Evolutionary conservation across 2,888 invertebrate species (phyloP).

Genomic region (Tetragnatha montana): DNA sequence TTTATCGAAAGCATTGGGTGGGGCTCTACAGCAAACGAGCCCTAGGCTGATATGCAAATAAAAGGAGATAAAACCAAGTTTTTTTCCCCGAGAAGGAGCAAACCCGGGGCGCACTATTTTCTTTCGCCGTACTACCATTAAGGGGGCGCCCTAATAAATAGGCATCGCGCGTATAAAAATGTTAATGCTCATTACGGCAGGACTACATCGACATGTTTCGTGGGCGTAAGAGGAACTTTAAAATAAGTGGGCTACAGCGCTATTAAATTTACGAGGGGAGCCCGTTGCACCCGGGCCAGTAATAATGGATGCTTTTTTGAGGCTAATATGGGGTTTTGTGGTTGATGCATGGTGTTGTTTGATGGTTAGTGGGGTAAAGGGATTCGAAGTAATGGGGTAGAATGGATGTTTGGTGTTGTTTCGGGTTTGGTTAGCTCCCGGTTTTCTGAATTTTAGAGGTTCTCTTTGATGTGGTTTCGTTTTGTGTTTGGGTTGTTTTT

Average conservation of each 20-base stretch:
- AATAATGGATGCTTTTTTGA: not conserved
- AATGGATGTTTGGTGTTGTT: not conserved
- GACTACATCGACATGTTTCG: constrained; percentile 3
- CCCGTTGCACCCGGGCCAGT: not conserved
- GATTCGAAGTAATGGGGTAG: not conserved
- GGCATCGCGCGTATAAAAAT: constrained; percentile 17
- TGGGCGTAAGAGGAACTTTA: constrained; percentile 7
- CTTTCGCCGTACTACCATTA: constrained; percentile 7
- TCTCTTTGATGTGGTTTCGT: no score
- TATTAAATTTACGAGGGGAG: constrained; percentile 28
- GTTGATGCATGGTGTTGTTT: not conserved
- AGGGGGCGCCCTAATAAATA: constrained; percentile 32
- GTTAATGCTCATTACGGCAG: constrained; percentile 19
- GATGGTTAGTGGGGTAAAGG: not conserved
- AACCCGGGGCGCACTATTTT: constrained; percentile 9
- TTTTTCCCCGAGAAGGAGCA: constrained; percentile 16
- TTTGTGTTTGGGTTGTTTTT: no score
- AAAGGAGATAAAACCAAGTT: constrained; percentile 4
- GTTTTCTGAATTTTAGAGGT: no score
- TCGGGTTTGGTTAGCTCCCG: not conserved
- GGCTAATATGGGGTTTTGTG: not conserved
- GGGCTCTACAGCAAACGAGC: constrained; percentile 29
- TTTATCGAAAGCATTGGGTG: constrained; percentile 37
- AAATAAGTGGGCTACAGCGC: not conserved
- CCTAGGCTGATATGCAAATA: constrained; percentile 59